Evolutionary conservation across 92 coral and sea anemone species (phyloP).

Genomic region (Isaurus tuberculatus): DNA sequence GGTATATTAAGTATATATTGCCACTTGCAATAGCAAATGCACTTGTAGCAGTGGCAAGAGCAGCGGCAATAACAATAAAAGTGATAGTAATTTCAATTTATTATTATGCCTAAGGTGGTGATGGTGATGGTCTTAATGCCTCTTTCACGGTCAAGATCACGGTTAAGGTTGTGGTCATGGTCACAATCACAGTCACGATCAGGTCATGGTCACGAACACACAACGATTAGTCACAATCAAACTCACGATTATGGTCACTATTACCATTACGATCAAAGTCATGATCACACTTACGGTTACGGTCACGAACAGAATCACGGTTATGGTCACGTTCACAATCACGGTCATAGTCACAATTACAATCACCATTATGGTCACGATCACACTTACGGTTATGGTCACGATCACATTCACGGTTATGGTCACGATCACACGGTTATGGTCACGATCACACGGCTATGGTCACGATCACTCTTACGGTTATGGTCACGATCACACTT

Average conservation of each 20-base stretch:
- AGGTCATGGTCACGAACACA: not conserved
- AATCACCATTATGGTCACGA: not conserved
- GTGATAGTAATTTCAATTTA: too few relatives aligned
- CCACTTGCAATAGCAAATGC: too few relatives aligned
- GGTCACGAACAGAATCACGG: not conserved
- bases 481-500: not conserved
- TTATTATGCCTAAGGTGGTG: too few relatives aligned
- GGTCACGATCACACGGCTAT: not conserved
- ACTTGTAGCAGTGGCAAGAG: too few relatives aligned
- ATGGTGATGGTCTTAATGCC: too few relatives aligned
- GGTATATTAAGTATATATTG: too few relatives aligned
- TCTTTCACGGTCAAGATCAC: too few relatives aligned
- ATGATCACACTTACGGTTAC: too few relatives aligned
- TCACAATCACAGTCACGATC: too few relatives aligned
- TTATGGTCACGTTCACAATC: not conserved
- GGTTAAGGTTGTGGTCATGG: too few relatives aligned
- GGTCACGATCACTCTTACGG: not conserved
- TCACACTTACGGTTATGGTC: too few relatives aligned
- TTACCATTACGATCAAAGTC: not conserved
- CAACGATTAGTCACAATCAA: not conserved
- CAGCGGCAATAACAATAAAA: too few relatives aligned
- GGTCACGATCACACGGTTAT: not conserved
- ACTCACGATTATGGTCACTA: not conserved
- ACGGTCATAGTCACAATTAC: not conserved
- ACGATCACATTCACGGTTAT: not conserved